phyloP scores from a whole-genome alignment of 2,888 invertebrate species.

The Aspidapion aeneum region DNA sequence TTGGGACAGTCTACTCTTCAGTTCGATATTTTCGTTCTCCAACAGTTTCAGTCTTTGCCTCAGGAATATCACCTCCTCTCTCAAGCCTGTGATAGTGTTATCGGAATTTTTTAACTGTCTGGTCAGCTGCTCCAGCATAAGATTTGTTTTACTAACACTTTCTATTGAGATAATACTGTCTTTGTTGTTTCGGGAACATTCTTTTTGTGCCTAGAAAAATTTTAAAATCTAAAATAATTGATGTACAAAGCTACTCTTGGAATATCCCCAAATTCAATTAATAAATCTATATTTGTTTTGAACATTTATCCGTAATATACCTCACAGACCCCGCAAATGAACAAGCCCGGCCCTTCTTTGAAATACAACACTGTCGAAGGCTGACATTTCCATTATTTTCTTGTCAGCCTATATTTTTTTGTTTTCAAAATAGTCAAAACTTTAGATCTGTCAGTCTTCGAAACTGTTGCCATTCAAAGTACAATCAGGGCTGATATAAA shows the following conservation, averaged over 20 bases:
- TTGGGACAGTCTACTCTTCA: slow-evolving; percentile 57
- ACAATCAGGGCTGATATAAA: too few relatives aligned
- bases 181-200: slow-evolving; percentile 16
- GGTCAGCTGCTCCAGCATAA: slow-evolving; percentile 48
- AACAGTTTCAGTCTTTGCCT: slow-evolving; percentile 71
- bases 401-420: too few relatives aligned
- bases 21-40: slow-evolving; percentile 74
- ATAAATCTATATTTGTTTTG: too few relatives aligned
- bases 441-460: too few relatives aligned
- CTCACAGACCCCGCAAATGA: too few relatives aligned
- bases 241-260: too few relatives aligned
- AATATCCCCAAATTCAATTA: not conserved
- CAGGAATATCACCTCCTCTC: slow-evolving; percentile 58
- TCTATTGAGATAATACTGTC: slow-evolving; percentile 32
- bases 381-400: too few relatives aligned
- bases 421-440: too few relatives aligned
- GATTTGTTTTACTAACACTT: slow-evolving; percentile 35
- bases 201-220: slow-evolving; percentile 15
- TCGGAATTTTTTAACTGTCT: slow-evolving; percentile 62
- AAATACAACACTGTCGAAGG: too few relatives aligned
- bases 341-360: too few relatives aligned
- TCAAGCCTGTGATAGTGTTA: slow-evolving; percentile 62
- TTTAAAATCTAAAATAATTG: slow-evolving; percentile 16
- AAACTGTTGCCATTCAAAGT: too few relatives aligned
- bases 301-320: too few relatives aligned